Evolutionary conservation across 2,888 invertebrate genomes (phyloP).

Genomic region (Coenonympha arcania): DNA sequence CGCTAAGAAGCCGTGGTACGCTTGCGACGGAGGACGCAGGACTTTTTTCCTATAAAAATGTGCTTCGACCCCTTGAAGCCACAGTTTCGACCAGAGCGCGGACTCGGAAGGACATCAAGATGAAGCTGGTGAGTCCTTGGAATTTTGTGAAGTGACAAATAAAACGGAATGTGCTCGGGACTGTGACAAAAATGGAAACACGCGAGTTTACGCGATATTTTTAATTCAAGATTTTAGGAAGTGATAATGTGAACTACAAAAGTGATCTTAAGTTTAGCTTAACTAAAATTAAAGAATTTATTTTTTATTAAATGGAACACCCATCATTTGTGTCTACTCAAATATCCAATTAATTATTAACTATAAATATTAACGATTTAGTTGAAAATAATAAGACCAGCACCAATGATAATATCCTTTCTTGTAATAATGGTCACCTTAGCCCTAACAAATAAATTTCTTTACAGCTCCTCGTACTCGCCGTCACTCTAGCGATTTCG

Average conservation of each 20-base stretch:
- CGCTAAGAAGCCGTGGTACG: conserved; percentile 37
- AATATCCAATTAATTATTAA: neutral
- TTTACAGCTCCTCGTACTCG: conserved; percentile 48
- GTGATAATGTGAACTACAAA: conserved; percentile 1
- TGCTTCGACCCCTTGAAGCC: conserved; percentile 48
- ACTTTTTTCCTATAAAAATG: conserved; percentile 62
- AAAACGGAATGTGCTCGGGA: conserved; percentile 24
- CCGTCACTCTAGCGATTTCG: conserved; percentile 50
- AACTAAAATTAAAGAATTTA: neutral
- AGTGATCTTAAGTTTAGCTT: neutral
- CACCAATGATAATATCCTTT: too few species aligned
- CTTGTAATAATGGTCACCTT: too few species aligned
- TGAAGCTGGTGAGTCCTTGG: conserved; percentile 72
- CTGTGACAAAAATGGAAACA: conserved; percentile 2
- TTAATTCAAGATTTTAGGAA: neutral
- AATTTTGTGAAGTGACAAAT: conserved; percentile 37
- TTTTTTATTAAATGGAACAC: neutral
- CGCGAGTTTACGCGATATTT: neutral
- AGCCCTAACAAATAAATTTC: conserved; percentile 21
- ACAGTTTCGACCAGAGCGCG: conserved; percentile 58
- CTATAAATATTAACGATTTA: neutral
- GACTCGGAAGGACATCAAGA: conserved; percentile 62
- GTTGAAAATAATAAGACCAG: neutral
- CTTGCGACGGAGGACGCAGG: conserved; percentile 54
- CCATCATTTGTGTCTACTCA: too few species aligned